Base-by-base conservation (phyloP, 35 echinoderm and acorn worm genomes). In the Hemicentrotus pulcherrimus region DNA sequence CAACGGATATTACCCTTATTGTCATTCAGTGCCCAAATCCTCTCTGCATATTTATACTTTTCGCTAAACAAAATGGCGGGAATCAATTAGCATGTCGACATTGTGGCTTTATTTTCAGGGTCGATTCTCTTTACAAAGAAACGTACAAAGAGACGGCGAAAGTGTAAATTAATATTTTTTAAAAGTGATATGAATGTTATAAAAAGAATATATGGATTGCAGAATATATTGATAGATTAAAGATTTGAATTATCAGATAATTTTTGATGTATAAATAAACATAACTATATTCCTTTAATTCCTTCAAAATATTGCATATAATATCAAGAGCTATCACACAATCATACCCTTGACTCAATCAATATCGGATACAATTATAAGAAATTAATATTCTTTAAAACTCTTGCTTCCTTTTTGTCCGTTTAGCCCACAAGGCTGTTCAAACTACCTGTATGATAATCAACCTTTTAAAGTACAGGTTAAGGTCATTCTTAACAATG, bases 11-110 rank as follows among this genome's bases (percentile, higher is more conserved):
- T 78, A 78, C 19, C n/a, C 22, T 22, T 78, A 78, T 78, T 78
- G 65, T 78, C 65, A 78, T 78, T 78, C 65, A 78, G 65, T 78
- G 65, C 22, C 65, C n/a, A 78, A 78, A 78, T 78, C 65, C 65
- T 78, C 19, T 78, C 22, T 78, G 65, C 65, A 78, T 78, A 78
- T 78, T 78, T 22, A 78, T 28, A 78, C 19, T 22, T 78, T 28
- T 22, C 65, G 6, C 35, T 0, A 55, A 55, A 78, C 18, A 78
- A 28, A 28, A 78, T n/a, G 65, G 7, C 65, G 19, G n/a, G 18
- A 78, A 78, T 78, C n/a, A 78, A 78, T 78, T 78, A 78, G 28
- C 65, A 78, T 28, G 6, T 78, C 65, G 61, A 71, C 61, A 71
- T 24, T 71, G 61, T 24, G 61, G 61, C 61, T 71, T 24, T 71